phyloP scores from a whole-genome alignment of 2,888 invertebrate genomes.

The Ferdinandea cuprea region DNA sequence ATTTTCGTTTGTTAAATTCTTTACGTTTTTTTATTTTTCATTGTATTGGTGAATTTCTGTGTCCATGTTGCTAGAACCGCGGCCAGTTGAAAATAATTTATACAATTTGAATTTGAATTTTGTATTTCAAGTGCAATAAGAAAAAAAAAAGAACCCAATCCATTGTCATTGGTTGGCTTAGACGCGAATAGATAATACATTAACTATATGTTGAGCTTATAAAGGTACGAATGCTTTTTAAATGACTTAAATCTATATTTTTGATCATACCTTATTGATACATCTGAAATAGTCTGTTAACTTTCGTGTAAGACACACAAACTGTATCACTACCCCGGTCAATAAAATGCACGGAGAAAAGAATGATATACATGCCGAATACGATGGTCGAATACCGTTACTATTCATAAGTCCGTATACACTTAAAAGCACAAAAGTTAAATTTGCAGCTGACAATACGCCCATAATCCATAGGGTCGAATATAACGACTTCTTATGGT shows the following conservation, averaged over 20 bases:
- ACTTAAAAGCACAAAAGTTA: conserved; percentile 75
- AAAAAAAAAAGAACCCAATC: too few relatives aligned
- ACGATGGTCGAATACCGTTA: conserved; percentile 54
- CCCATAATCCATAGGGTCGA: conserved; percentile 59
- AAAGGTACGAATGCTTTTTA: too few relatives aligned
- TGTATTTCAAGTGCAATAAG: too few relatives aligned
- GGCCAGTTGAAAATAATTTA: too few relatives aligned
- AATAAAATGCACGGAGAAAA: conserved; percentile 79
- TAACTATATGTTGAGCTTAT: too few relatives aligned
- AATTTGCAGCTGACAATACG: conserved; percentile 58
- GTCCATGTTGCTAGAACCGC: too few relatives aligned
- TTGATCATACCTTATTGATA: conserved; percentile 80
- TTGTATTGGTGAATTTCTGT: too few relatives aligned
- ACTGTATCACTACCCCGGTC: conserved; percentile 77
- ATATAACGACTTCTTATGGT: conserved; percentile 63
- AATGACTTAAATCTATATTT: background rate
- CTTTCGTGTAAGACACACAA: conserved; percentile 75
- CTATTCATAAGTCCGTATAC: conserved; percentile 68
- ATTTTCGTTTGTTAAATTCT: too few relatives aligned
- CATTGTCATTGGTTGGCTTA: too few relatives aligned
- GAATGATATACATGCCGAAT: conserved; percentile 75
- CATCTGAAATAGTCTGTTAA: conserved; percentile 77
- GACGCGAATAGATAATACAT: too few relatives aligned
- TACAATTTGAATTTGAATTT: too few relatives aligned
- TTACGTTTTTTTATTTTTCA: too few relatives aligned